phyloP scores from a whole-genome alignment of 2,113 vertebrate species.

The Leuciscus idus region DNA sequence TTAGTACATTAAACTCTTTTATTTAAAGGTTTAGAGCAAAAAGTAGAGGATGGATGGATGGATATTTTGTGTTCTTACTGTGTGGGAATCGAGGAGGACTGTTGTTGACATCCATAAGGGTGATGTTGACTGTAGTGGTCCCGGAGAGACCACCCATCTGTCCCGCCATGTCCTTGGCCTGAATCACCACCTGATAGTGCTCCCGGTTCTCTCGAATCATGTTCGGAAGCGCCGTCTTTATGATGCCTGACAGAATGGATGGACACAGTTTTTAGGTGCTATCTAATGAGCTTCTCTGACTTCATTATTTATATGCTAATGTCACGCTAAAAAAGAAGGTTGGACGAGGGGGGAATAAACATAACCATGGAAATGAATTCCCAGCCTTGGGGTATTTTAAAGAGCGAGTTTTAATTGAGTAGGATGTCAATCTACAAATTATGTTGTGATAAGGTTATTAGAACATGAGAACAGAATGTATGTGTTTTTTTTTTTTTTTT shows the following conservation, averaged over 20 bases:
- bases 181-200: conserved; percentile 97
- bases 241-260: conserved; percentile 79
- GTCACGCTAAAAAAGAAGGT: conserved; percentile 2
- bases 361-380: conserved; percentile 16
- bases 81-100: conserved; percentile 96
- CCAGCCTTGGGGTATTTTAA: conserved; percentile 25
- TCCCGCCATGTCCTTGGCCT: conserved; percentile 98
- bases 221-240: conserved; percentile 92
- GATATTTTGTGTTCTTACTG: conserved; percentile 77
- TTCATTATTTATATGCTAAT: conserved; percentile 32
- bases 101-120: conserved; percentile 91
- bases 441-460: conserved; percentile 33
- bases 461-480: neutral
- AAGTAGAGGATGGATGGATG: too few species aligned
- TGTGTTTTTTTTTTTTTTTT: neutral
- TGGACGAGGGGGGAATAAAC: neutral
- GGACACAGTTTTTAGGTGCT: neutral
- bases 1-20: neutral
- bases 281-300: conserved; percentile 9
- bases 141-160: conserved; percentile 97
- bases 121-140: conserved; percentile 95
- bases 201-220: conserved; percentile 98
- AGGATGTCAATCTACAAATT: conserved; percentile 35
- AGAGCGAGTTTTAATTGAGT: conserved; percentile 29
- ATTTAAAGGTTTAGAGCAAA: neutral